A percentile compares a stretch with the other conserved stretches of the same genome.
Evolutionary conservation across 30 jellyfish, hydroid and myxozoan genomes (phyloP).

Genomic region (Hydractinia symbiolongicarpus): DNA sequence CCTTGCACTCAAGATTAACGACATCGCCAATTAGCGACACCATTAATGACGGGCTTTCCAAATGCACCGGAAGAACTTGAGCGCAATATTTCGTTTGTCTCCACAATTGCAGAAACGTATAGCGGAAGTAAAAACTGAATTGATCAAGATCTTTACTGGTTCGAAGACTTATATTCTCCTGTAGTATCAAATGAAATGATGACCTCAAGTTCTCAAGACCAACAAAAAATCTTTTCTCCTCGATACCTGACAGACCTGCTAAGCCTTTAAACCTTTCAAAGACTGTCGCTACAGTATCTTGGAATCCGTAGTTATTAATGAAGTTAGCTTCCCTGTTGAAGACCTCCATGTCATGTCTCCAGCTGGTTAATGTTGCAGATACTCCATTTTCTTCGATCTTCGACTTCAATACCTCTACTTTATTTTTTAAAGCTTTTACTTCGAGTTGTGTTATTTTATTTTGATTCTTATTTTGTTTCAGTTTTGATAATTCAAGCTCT

Average conservation of each 20-base stretch:
- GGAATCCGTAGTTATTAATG: neutral
- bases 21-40: neutral
- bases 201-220: neutral
- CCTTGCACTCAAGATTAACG: slow-evolving; percentile 13
- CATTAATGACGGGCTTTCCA: neutral
- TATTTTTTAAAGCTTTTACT: neutral
- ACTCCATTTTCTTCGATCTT: neutral
- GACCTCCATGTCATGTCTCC: slow-evolving; percentile 24
- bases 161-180: neutral
- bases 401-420: neutral
- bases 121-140: neutral
- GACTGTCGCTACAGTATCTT: neutral
- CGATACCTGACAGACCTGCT: slow-evolving; percentile 2
- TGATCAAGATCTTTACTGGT: neutral
- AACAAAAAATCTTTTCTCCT: neutral
- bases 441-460: neutral
- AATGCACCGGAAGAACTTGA: neutral
- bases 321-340: neutral
- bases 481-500: neutral
- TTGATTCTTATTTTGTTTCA: neutral
- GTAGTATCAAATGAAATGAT: neutral
- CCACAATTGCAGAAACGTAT: slow-evolving; percentile 1
- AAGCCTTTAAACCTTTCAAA: neutral
- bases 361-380: neutral
- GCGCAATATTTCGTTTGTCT: slow-evolving; percentile 19